Percentiles rank a stretch among this genome's conserved stretches.
Conservation (phyloP, 23 tunicate genomes). For the Aplidium turbinatum region DNA sequence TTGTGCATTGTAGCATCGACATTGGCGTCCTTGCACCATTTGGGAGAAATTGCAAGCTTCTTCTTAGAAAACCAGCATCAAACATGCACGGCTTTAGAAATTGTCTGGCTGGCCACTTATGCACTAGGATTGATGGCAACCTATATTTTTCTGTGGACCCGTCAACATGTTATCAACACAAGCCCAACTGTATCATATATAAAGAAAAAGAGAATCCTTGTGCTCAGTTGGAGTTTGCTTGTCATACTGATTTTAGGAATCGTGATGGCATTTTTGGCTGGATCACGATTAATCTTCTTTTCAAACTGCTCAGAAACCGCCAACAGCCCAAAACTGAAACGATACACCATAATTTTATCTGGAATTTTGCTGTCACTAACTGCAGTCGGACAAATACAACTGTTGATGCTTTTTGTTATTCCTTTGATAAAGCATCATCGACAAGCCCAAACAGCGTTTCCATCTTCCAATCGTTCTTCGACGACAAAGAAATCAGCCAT, state of each 20-base stretch:
- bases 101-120: constrained; percentile 55
- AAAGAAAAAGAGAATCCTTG: constrained; percentile 4
- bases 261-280: constrained; percentile 68
- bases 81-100: constrained; percentile 27
- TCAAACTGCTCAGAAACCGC: constrained; percentile 25
- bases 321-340: not conserved
- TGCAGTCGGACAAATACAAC: constrained; percentile 54
- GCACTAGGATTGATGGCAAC: constrained; percentile 37
- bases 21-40: constrained; percentile 35
- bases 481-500: not conserved
- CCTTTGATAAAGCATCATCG: constrained; percentile 34
- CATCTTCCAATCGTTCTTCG: not conserved
- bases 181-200: constrained; percentile 19
- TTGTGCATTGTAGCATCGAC: constrained; percentile 4
- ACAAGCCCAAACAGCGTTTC: not conserved
- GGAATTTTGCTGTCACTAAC: constrained; percentile 50
- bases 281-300: constrained; percentile 58
- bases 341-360: constrained; percentile 54
- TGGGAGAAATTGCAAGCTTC: constrained; percentile 2
- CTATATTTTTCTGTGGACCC: constrained; percentile 54
- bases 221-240: constrained; percentile 38
- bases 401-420: constrained; percentile 41
- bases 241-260: constrained; percentile 40
- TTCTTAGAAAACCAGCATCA: not conserved
- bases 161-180: constrained; percentile 44